Evolutionary conservation across 2,888 invertebrate species (phyloP), one percentile per base, ranked within the genome.

Genomic region (Eupithecia inturbata): DNA sequence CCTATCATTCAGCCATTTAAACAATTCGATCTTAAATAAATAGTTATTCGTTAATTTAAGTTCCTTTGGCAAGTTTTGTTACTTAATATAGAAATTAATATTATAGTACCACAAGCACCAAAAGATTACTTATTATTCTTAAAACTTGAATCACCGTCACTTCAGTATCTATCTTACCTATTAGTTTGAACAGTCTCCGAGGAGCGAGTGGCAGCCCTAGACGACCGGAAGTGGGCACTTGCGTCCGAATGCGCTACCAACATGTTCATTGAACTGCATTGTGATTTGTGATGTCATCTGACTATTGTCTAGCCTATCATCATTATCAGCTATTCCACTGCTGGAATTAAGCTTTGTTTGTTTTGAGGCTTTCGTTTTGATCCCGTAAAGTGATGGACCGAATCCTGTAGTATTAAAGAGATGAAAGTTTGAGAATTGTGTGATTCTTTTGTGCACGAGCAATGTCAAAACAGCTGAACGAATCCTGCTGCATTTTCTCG

Each of bases 191-290:
- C 19, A 45, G 49, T 53, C 22, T 53, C 49, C 49, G 19, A 6
- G 49, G n/a, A 26, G 4, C 22, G 3, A 45, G 60, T 64, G 68
- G 39, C 36, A 71, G 33, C 75, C 75, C 75, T 76, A 68, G 26
- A 33, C 39, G 22, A 62, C 75, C 57, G 75, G 75, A 76, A 71
- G 62, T 67, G 49, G 26, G 60, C 71, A 73, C 75, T 76, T 73
- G 68, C 49, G 60, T 60, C 45, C 60, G 36, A 63, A 2, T 22
- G 70, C 36, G 67, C 31, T 33, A 33, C 45, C 41, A 67, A 22
- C 68, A 53, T 68, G 60, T 68, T 31, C 41, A 72, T 70, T 62
- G 70, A 71, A 71, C 75, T 76, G 72, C 72, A 73, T 73, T 68
- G 66, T 76, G 70, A 72, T 70, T 70, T 64, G 72, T 72, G 39